Evolutionary conservation across 2,113 vertebrate species (phyloP), one percentile per base, ranked within the genome.

Genomic region (Calidris pugnax): DNA sequence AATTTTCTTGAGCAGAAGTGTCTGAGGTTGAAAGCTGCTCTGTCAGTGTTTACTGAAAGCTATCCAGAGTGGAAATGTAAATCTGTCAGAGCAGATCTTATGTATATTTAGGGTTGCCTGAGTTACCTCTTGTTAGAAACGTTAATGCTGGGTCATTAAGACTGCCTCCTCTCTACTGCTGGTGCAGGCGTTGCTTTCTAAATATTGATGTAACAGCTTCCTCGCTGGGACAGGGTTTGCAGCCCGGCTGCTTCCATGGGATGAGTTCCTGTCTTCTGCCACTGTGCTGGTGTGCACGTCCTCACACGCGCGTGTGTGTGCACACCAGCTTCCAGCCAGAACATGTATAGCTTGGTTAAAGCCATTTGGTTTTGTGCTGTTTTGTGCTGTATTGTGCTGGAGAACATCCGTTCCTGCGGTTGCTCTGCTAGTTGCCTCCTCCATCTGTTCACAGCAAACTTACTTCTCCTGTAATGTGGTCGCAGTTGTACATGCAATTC

Each of bases 261-360:
- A 9, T 6, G 17, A 21, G 45, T 16, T 22, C 28, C 39, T 32
- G 32, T 15, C 10, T 33, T 15, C 22, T 9, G 83, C 76, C 2
- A 2, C 32, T 21, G 28, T 12, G 37, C 50, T 5, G 37, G 21
- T 32, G 88, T 10, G 9, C 53, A 4, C 5, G 4, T 45, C 79
- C 35, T 27, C 72, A 12, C 53, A 33, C 35, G 2, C 1, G 0
- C 10, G 11, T 0, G 6, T 10, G 74, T 47, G 57, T 82, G 0
- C 1, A 0, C 63, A 2, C 32, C 45, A 5, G 63, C 74, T 78
- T 16, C 73, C 68, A 24, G n/a, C 2, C 53, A 3, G 43, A 20
- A 7, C 15, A 0, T 2, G 22, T 8, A 11, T 8, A 47, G 55
- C 86, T 32, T 2, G 0, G 37, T 10, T 4, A 5, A 0, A n/a